Base-by-base conservation (phyloP, 2,888 invertebrate species). In the Clunio marinus region DNA sequence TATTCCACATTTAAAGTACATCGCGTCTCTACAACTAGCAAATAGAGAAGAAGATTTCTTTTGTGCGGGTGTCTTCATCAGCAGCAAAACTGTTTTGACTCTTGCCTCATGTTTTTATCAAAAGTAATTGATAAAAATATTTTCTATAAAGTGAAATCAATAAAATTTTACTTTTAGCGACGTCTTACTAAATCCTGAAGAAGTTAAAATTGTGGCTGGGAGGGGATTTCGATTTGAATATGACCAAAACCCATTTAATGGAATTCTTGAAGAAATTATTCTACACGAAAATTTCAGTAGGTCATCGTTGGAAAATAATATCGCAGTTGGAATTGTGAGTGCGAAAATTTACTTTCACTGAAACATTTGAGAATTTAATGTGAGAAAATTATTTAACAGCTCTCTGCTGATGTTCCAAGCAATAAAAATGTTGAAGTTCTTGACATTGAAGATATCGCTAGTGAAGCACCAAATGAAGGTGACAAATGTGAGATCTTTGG, bases 61-160 rank as follows among this genome's bases (percentile, higher is more conserved):
- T 17, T 55, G 66, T 35, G 24, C 32, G n/a, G 66, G 66, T 2
- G 55, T 55, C 4, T 66, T 66, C 20, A 66, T 66, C 8, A 17
- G 35, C 8, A 1, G 25, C 8, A 51, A 35, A 32, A 22, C 35
- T 32, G 37, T 55, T 5, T 51, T 66, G 10, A 66, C 66, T 20
- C 24, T 55, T 2, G 66, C 66, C 1, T 24, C 51, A n/a, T 66
- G 66, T 27, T 55, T 66, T 22, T 55, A 66, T 66, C 66, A 55
- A 17, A 51, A 66, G 66, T 66, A 55, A 63, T 13, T 51, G 4
- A 20, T 20, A 8, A 41, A 8, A 41, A 4, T n/a, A n/a, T 51
- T 58, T 17, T 25, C 27, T n/a, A 24, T 22, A n/a, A 4, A 17
- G 3, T 2, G 17, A 22, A 46, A 7, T 27, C 28, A 15, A 17